Percentiles rank a stretch among this genome's conserved stretches.
Conservation (phyloP, 1,140 invertebrate genomes). For the Harpegnathos saltator region DNA sequence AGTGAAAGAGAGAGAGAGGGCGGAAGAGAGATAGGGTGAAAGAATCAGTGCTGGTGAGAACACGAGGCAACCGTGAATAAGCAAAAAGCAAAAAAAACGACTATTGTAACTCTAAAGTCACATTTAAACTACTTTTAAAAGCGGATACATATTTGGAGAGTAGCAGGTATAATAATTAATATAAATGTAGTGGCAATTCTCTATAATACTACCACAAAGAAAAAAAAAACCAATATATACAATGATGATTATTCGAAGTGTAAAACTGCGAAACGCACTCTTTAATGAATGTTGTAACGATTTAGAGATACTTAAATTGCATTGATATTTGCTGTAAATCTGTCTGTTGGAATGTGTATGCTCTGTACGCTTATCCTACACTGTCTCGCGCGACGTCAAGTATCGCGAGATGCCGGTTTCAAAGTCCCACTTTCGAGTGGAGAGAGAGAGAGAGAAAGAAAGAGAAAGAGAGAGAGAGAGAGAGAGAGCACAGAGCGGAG, state of each 20-base stretch:
- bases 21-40: neutral
- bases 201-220: constrained; percentile 80
- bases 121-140: constrained; percentile 76
- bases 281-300: constrained; percentile 83
- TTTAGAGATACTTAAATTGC: constrained; percentile 80
- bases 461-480: too few relatives aligned
- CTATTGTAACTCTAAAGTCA: constrained; percentile 63
- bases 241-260: constrained; percentile 81
- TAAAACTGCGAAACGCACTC: constrained; percentile 79
- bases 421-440: constrained; percentile 9
- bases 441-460: too few relatives aligned
- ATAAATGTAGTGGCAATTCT: constrained; percentile 81
- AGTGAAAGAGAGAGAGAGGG: neutral
- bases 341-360: constrained; percentile 54
- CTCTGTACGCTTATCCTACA: constrained; percentile 18
- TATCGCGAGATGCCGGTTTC: neutral
- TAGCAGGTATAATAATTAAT: constrained; percentile 80
- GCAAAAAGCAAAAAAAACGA: constrained; percentile 74
- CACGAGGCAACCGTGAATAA: constrained; percentile 76
- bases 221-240: constrained; percentile 78
- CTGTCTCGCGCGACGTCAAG: neutral
- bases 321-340: constrained; percentile 81
- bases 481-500: constrained; percentile 46
- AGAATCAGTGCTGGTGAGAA: constrained; percentile 81
- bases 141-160: constrained; percentile 79